phyloP scores from a whole-genome alignment of 1,140 invertebrate genomes.

The Zeugodacus cucurbitae region DNA sequence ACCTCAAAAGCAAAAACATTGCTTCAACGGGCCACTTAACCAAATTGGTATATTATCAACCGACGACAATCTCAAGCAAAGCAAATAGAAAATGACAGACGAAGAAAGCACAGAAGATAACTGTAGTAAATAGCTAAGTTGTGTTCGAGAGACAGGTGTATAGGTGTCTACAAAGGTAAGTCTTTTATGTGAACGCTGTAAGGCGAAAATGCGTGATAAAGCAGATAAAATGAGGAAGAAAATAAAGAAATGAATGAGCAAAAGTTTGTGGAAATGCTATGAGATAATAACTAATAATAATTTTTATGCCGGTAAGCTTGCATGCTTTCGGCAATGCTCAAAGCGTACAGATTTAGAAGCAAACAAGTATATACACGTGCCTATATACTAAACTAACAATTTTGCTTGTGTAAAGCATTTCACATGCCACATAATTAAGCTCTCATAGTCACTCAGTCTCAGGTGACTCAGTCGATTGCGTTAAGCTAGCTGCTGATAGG shows the following conservation, averaged over 20 bases:
- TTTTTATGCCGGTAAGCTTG: not conserved
- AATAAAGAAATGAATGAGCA: not conserved
- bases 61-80: not conserved
- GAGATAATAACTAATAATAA: not conserved
- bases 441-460: not conserved
- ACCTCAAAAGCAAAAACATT: not conserved
- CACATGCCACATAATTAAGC: not conserved
- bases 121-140: not conserved
- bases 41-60: constrained; percentile 24
- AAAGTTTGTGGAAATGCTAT: not conserved
- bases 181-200: not conserved
- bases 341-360: not conserved
- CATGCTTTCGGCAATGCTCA: not conserved
- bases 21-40: not conserved
- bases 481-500: not conserved
- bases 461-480: not conserved
- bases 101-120: not conserved
- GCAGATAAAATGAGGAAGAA: not conserved
- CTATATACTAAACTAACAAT: not conserved
- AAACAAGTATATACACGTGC: not conserved
- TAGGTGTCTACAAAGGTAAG: not conserved
- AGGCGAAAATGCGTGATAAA: not conserved
- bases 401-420: not conserved
- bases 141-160: not conserved
- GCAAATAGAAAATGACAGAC: not conserved